Percentiles rank a stretch among this genome's conserved stretches.
Evolutionary conservation across 1,140 invertebrate genomes (phyloP).

Genomic region (Lethrus apterus): DNA sequence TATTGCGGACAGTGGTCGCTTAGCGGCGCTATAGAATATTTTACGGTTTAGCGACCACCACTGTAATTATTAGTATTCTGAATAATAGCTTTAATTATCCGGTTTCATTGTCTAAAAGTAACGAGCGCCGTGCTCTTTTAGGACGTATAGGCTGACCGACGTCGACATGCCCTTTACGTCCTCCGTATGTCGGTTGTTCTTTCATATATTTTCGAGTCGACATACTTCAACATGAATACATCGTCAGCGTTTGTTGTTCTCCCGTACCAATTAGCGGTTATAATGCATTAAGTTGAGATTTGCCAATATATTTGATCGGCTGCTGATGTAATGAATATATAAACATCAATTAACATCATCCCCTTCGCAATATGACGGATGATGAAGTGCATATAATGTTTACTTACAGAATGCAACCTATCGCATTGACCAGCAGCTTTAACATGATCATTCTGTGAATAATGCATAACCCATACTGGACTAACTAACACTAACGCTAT

Average conservation of each 20-base stretch:
- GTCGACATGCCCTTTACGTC: no score
- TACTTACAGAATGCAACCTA: slow-evolving; percentile 4
- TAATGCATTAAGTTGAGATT: slow-evolving; percentile 4
- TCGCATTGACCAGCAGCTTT: background rate
- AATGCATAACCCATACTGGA: no score
- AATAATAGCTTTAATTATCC: slow-evolving; percentile 24
- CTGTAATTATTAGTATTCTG: slow-evolving; percentile 14
- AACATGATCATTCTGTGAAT: slow-evolving; percentile 5
- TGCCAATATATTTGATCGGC: background rate
- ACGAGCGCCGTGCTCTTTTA: no score
- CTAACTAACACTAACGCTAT: slow-evolving; percentile 17
- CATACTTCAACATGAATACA: background rate
- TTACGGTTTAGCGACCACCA: slow-evolving; percentile 6
- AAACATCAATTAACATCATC: slow-evolving; percentile 18
- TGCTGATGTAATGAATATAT: slow-evolving; percentile 17
- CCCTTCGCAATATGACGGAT: slow-evolving; percentile 7
- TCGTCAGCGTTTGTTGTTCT: slow-evolving; percentile 1
- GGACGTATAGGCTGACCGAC: no score
- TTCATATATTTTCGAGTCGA: no score
- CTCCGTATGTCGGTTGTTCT: no score
- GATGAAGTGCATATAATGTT: slow-evolving; percentile 4
- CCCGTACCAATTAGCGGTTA: slow-evolving; percentile 14
- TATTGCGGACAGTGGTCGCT: slow-evolving; percentile 19
- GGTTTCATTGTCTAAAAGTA: slow-evolving; percentile 4
- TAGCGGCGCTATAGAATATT: slow-evolving; percentile 2